Base-by-base conservation (phyloP, 2,797 vertebrate species). In the Hydrocynus forskahlii region DNA sequence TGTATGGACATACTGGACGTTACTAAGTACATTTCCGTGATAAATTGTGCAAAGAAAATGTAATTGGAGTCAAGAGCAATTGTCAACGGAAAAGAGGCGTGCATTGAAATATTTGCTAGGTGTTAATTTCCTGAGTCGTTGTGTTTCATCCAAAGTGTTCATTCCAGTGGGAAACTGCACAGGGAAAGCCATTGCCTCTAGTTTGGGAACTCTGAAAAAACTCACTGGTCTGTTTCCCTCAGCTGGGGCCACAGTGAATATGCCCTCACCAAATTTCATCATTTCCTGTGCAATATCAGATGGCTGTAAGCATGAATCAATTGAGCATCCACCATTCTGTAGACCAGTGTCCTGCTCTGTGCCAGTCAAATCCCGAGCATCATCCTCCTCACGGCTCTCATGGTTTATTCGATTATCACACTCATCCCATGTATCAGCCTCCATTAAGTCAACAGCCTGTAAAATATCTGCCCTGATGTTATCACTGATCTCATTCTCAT, bases 41-140 rank as follows among this genome's bases (percentile, higher is more conserved):
- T 75, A 80, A 77, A 85, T 43, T 82, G 72, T 0, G 76, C 64
- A 38, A 82, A 80, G 43, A 82, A 79, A 16, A 81, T 29, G 21
- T 74, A 77, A 14, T 25, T 80, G 1, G 38, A 43, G 5, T 76
- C 79, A 45, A 76, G 38, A 76, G 1, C 16, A 5, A 13, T 38
- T 45, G 9, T 75, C 55, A 35, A 45, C 73, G 62, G 55, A 71
- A 45, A 82, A 76, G 4, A 85, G 67, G 8, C 81, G 59, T 9
- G 62, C 16, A 8, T 85, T 81, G 17, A 86, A 81, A 35, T 83
- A 83, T 21, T 60, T 81, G 78, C 78, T 86, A 8, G 64, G 45
- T 35, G 70, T 59, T 7, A 85, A 1, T 7, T 21, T 29, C 19
- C 13, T 48, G 8, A 17, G 13, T 14, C 70, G 55, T 3, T 38